Evolutionary conservation across 1,140 invertebrate genomes (phyloP).

Genomic region (Phortica variegata): DNA sequence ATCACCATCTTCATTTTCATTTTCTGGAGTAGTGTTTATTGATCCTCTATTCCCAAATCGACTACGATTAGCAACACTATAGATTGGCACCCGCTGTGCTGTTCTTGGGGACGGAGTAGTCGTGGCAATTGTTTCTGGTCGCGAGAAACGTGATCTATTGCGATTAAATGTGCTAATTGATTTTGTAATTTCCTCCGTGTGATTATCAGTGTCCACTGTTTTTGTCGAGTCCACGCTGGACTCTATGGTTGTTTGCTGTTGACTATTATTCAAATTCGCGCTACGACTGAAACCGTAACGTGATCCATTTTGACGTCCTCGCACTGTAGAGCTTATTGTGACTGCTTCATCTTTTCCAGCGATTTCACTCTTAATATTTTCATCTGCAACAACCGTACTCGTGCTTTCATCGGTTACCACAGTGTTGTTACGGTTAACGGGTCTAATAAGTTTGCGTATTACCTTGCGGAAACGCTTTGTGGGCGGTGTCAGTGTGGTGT

Average conservation of each 20-base stretch:
- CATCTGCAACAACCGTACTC: neutral
- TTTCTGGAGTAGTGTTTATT: too few species aligned
- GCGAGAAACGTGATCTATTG: neutral
- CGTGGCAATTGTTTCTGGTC: neutral
- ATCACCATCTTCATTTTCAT: neutral
- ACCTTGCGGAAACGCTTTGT: conserved; percentile 49
- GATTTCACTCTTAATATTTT: neutral
- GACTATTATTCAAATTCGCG: neutral
- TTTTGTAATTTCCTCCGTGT: neutral
- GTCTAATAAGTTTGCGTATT: conserved; percentile 36
- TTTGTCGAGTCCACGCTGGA: too few species aligned
- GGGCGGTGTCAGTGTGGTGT: conserved; percentile 5
- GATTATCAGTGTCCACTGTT: too few species aligned
- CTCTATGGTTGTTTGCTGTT: too few species aligned
- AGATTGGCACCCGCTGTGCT: neutral
- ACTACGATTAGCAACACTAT: conserved; percentile 1
- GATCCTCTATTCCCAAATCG: conserved; percentile 5
- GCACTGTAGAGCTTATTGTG: neutral
- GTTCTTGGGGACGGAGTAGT: neutral
- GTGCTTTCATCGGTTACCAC: neutral
- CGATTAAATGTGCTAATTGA: neutral
- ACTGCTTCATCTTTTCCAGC: neutral
- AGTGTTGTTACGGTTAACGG: conserved; percentile 1
- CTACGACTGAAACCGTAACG: conserved; percentile 13
- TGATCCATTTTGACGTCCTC: neutral